These are phyloP conservation scores for Empidonax traillii DNA, from an alignment of 2,113 vertebrate species.

Conservation along the genomic window DNA sequence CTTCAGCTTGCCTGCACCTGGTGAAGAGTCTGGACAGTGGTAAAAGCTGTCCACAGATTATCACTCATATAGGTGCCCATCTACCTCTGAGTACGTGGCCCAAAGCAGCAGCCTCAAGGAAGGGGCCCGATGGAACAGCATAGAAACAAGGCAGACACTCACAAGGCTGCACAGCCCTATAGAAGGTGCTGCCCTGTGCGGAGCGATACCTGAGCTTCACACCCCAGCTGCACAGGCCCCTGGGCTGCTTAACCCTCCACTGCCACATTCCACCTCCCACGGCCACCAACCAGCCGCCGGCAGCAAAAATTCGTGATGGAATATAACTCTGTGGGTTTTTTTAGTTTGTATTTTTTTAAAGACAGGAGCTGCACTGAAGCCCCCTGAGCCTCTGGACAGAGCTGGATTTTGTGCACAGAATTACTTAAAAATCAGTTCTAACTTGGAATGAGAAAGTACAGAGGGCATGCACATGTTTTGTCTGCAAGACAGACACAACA, in stretches of 20 bases:
- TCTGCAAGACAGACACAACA: not conserved
- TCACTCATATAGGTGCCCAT: no score
- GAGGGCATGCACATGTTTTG: not conserved
- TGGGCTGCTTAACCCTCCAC: not conserved
- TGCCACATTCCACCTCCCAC: not conserved
- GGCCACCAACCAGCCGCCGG: not conserved
- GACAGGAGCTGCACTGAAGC: not conserved
- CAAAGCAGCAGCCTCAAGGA: not conserved
- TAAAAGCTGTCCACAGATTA: not conserved
- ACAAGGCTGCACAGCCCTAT: not conserved
- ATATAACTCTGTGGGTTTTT: accelerated
- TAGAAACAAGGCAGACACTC: accelerated
- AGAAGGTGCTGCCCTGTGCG: accelerated
- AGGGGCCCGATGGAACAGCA: not conserved
- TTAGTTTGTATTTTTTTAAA: not conserved
- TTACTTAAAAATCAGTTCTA: not conserved
- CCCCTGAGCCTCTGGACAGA: not conserved
- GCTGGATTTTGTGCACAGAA: not conserved
- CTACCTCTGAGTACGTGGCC: accelerated
- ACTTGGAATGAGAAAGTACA: not conserved
- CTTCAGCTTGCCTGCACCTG: accelerated
- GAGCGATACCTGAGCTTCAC: not conserved
- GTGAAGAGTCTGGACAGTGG: accelerated
- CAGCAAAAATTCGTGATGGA: not conserved
- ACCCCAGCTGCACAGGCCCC: no score